Conservation (phyloP, 1,140 invertebrate species). For the Gerris buenoi region DNA sequence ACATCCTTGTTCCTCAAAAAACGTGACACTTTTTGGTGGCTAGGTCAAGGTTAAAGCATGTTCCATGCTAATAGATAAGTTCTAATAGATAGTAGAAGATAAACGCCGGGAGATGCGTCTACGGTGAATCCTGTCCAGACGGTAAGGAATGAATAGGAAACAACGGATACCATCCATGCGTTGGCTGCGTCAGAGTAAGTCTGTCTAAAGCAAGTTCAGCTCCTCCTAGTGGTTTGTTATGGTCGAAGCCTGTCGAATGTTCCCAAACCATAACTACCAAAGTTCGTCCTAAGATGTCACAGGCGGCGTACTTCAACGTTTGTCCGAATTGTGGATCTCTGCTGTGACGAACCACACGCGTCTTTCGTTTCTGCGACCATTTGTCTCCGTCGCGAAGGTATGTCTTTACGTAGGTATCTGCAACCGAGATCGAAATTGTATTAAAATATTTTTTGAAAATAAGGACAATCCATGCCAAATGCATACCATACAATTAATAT, state of each 20-base stretch:
- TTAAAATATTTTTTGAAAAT: too few species aligned
- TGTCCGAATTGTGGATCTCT: constrained; percentile 71
- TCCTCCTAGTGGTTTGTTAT: constrained; percentile 73
- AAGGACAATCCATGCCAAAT: too few species aligned
- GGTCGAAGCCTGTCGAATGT: constrained; percentile 66
- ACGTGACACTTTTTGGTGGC: too few species aligned
- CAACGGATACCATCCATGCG: constrained; percentile 75
- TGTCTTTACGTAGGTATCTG: constrained; percentile 87
- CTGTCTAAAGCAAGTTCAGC: constrained; percentile 67
- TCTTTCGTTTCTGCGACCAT: constrained; percentile 81
- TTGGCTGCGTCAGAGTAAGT: constrained; percentile 57
- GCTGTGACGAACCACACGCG: constrained; percentile 58
- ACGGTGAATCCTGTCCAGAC: constrained; percentile 51
- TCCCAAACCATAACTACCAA: constrained; percentile 83
- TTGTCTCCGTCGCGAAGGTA: constrained; percentile 75
- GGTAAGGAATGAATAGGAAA: constrained; percentile 61
- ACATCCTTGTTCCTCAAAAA: too few species aligned
- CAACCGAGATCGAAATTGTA: too few species aligned
- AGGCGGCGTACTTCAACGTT: constrained; percentile 70
- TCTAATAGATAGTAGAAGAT: too few species aligned
- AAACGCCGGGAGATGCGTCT: background rate
- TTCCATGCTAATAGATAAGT: too few species aligned
- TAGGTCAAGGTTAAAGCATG: too few species aligned
- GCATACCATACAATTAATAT: too few species aligned
- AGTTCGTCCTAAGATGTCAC: constrained; percentile 67